Conservation (phyloP, 2,797 vertebrate species). For the Scyliorhinus canicula region DNA sequence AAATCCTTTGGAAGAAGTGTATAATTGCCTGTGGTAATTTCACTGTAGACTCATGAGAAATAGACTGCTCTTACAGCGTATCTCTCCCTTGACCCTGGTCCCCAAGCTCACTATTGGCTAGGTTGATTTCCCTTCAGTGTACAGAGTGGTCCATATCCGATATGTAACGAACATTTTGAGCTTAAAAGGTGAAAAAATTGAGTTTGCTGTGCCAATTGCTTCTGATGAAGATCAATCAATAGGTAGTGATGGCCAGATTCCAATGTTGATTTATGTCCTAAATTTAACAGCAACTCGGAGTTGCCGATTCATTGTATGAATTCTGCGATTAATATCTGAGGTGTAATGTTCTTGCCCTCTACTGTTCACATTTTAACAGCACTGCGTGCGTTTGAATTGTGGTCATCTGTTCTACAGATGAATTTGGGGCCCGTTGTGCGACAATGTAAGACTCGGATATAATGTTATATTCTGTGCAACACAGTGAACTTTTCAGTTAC, state of each 20-base stretch:
- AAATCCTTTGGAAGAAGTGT: not conserved
- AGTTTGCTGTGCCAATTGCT: not conserved
- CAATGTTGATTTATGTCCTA: not conserved
- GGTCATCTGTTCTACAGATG: not conserved
- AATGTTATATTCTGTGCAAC: not conserved
- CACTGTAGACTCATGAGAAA: not conserved
- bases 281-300: not conserved
- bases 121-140: not conserved
- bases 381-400: not conserved
- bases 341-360: not conserved
- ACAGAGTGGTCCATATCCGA: not conserved
- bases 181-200: not conserved
- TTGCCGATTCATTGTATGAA: not conserved
- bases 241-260: not conserved
- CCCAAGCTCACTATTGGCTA: not conserved
- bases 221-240: not conserved
- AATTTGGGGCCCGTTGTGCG: not conserved
- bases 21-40: constrained; percentile 31
- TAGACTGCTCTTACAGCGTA: not conserved
- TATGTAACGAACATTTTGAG: not conserved
- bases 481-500: not conserved
- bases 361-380: not conserved
- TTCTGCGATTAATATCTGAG: not conserved
- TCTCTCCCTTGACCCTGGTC: not conserved
- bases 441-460: not conserved